These are phyloP conservation scores for Diachasma alloeum DNA, from an alignment of 1,140 invertebrate species.

Conservation along the genomic window DNA sequence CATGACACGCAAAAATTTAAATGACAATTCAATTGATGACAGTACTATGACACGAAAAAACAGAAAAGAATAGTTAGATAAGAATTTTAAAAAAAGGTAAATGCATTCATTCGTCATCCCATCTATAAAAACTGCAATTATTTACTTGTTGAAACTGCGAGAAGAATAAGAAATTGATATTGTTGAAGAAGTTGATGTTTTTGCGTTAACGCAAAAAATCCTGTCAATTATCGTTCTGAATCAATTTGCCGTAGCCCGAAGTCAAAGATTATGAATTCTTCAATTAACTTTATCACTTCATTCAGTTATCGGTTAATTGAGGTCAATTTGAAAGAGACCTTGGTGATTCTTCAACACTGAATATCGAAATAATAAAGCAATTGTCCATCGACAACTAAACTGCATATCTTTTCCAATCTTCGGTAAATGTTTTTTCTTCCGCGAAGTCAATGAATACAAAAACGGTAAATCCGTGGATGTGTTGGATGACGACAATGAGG, in stretches of 20 bases:
- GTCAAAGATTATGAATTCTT: background rate
- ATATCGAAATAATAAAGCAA: background rate
- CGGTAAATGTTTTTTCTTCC: background rate
- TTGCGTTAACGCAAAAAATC: too few relatives aligned
- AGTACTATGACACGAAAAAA: too few relatives aligned
- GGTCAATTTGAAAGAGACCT: background rate
- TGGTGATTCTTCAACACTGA: background rate
- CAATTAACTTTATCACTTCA: background rate
- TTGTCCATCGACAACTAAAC: background rate
- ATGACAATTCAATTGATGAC: too few relatives aligned
- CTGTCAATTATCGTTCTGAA: background rate
- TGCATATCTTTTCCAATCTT: background rate
- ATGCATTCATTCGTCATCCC: too few relatives aligned
- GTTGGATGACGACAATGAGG: background rate
- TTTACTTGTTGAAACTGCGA: too few relatives aligned
- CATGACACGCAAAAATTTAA: too few relatives aligned
- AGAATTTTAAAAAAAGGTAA: too few relatives aligned
- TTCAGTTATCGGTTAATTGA: background rate
- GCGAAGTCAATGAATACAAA: background rate
- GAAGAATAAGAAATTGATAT: too few relatives aligned
- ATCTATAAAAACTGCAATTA: too few relatives aligned
- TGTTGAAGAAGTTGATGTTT: too few relatives aligned
- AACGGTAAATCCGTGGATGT: background rate
- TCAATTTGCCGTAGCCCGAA: background rate
- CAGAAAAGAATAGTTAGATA: too few relatives aligned